Evolutionary conservation across 2,113 vertebrate genomes (phyloP).

Genomic region (Plectropomus leopardus): DNA sequence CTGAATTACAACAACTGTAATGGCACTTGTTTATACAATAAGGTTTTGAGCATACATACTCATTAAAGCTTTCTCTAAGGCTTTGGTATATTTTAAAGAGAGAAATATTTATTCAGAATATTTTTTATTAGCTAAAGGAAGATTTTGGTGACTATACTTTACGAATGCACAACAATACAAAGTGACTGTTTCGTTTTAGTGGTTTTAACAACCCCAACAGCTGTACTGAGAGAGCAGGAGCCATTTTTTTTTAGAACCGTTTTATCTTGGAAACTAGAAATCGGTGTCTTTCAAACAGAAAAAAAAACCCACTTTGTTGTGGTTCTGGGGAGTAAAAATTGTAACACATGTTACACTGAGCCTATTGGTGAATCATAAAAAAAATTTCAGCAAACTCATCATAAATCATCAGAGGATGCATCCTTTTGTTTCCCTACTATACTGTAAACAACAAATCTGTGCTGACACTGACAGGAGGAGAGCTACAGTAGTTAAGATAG

Average conservation of each 20-base stretch:
- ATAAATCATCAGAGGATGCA: too few relatives aligned
- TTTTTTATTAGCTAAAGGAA: background rate
- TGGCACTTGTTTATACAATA: background rate
- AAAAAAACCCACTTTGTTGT: too few relatives aligned
- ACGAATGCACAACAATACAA: background rate
- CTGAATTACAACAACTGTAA: slow-evolving; percentile 44
- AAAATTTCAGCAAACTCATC: too few relatives aligned
- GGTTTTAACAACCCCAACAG: background rate
- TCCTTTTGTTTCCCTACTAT: too few relatives aligned
- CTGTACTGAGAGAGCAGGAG: background rate
- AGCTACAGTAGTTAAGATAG: too few relatives aligned
- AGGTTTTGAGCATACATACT: background rate
- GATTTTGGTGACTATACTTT: background rate
- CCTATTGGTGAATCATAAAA: background rate
- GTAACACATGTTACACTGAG: too few relatives aligned
- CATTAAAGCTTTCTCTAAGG: background rate
- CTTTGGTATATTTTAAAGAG: too few relatives aligned
- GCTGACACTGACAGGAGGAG: too few relatives aligned
- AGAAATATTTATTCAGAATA: too few relatives aligned
- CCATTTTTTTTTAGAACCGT: background rate
- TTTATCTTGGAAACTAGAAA: background rate
- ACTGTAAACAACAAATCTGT: too few relatives aligned
- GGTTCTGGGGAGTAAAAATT: too few relatives aligned
- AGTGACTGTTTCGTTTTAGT: background rate
- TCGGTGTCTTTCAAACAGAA: background rate